A percentile compares a stretch with the other conserved stretches of the same genome.
These are phyloP conservation scores for Lithophane ornitopus DNA, from an alignment of 2,888 invertebrate species.

Conservation along the genomic window DNA sequence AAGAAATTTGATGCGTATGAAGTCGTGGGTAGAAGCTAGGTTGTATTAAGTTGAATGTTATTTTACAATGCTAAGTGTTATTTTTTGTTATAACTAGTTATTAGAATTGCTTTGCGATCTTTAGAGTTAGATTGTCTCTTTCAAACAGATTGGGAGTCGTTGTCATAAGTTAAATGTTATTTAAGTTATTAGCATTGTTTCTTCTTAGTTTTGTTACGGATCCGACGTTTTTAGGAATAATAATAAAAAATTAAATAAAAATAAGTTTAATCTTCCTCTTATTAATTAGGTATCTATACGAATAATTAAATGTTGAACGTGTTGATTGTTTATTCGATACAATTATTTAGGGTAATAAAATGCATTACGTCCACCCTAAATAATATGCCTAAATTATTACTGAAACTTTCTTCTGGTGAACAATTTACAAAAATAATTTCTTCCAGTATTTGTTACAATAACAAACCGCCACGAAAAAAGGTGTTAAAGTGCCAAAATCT, in stretches of 20 bases:
- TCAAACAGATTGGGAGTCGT: slow-evolving; percentile 8
- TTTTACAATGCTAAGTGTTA: neutral
- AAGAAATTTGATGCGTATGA: too few species aligned
- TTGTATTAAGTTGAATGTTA: neutral
- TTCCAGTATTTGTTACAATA: neutral
- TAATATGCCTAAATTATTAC: neutral
- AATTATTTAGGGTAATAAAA: neutral
- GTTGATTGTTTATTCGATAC: neutral
- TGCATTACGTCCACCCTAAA: neutral
- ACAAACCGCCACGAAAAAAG: neutral
- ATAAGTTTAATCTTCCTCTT: too few species aligned
- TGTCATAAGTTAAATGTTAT: neutral
- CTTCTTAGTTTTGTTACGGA: neutral
- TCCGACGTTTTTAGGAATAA: too few species aligned
- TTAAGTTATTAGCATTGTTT: neutral
- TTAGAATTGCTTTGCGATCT: neutral
- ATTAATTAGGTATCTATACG: too few species aligned
- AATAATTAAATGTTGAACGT: neutral
- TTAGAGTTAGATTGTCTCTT: slow-evolving; percentile 2
- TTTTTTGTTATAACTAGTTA: neutral
- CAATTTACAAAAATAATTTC: neutral
- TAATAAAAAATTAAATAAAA: too few species aligned
- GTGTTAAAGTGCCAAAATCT: slow-evolving; percentile 16
- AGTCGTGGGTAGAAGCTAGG: too few species aligned
- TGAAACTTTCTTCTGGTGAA: neutral